Evolutionary conservation across 2,797 vertebrate species (phyloP).

Genomic region (Mus minutoides): DNA sequence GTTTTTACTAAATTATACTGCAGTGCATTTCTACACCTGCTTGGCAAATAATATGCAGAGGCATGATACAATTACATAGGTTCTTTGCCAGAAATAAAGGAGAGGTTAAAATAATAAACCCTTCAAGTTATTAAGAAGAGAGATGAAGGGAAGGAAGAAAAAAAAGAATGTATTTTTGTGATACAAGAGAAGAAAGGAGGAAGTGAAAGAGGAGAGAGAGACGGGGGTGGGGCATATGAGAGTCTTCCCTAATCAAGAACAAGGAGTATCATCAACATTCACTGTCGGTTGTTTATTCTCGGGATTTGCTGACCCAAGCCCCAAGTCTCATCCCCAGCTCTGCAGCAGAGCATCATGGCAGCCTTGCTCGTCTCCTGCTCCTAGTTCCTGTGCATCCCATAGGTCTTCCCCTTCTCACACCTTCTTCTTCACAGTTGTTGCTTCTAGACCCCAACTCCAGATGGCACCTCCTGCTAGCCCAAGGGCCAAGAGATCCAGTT

Average conservation of each 20-base stretch:
- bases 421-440: neutral
- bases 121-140: neutral
- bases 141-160: neutral
- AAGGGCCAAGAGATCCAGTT: neutral
- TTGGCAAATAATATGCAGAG: conserved; percentile 56
- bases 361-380: neutral
- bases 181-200: neutral
- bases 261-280: neutral
- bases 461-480: neutral
- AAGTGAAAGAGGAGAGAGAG: neutral
- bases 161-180: neutral
- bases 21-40: conserved; percentile 62
- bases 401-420: neutral
- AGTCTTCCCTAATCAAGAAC: neutral
- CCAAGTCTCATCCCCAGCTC: neutral
- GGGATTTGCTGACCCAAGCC: neutral
- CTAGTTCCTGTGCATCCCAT: neutral
- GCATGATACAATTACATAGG: conserved; percentile 68
- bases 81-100: conserved; percentile 62
- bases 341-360: neutral
- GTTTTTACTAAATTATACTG: conserved; percentile 60
- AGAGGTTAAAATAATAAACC: conserved; percentile 25
- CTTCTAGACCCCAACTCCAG: no score
- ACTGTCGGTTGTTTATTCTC: neutral
- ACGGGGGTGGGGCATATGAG: neutral